phyloP scores from a whole-genome alignment of 2,113 vertebrate genomes.

The Dicaeum eximium region DNA sequence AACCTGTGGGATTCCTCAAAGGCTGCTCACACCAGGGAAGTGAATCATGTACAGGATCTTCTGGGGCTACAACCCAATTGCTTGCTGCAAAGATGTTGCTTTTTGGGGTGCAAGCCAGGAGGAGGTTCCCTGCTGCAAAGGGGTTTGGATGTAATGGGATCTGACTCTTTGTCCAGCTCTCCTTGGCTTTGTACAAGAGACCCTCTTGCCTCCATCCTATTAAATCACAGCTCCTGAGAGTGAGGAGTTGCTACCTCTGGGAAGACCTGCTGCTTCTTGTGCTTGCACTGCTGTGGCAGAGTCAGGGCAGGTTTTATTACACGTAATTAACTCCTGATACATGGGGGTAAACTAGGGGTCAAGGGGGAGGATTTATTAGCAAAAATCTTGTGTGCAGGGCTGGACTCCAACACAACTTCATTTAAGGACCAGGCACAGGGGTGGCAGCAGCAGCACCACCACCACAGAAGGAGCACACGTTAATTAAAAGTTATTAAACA shows the following conservation, averaged over 20 bases:
- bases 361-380: neutral
- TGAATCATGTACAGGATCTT: neutral
- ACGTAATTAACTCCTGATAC: neutral
- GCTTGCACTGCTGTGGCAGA: neutral
- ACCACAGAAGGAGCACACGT: fast-evolving
- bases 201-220: neutral
- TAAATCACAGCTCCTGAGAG: neutral
- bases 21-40: neutral
- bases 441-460: neutral
- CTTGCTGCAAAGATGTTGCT: neutral
- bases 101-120: neutral
- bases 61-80: neutral
- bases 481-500: no score
- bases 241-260: neutral
- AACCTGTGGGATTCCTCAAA: neutral
- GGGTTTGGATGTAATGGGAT: neutral
- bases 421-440: neutral
- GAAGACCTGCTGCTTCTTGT: neutral
- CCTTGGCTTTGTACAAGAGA: neutral
- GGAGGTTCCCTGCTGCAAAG: neutral
- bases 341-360: neutral
- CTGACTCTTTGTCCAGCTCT: neutral
- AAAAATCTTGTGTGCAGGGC: neutral
- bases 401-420: neutral
- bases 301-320: neutral